These are phyloP conservation scores for Amyelois transitella DNA, from an alignment of 1,140 invertebrate genomes.

Conservation along the genomic window DNA sequence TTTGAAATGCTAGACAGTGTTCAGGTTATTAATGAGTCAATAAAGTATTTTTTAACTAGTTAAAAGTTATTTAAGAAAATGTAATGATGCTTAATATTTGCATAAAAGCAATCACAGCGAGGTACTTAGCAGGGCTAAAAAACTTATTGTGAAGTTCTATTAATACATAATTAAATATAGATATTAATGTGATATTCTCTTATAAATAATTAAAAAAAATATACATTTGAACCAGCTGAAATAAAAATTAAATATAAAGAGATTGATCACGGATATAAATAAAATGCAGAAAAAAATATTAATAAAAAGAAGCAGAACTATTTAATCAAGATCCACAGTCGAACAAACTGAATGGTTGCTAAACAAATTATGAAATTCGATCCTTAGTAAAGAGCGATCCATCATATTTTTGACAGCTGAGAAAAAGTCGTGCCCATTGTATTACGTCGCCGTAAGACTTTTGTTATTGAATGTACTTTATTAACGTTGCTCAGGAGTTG, in stretches of 20 bases:
- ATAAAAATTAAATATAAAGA: too few species aligned
- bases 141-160: too few species aligned
- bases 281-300: constrained; percentile 12
- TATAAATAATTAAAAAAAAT: background rate
- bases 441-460: constrained; percentile 7
- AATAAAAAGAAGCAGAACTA: constrained; percentile 35
- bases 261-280: background rate
- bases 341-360: constrained; percentile 35
- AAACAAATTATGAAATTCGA: constrained; percentile 62
- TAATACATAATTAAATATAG: too few species aligned
- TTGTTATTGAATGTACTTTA: background rate
- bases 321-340: constrained; percentile 55
- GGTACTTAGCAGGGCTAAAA: too few species aligned
- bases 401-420: constrained; percentile 57
- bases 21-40: background rate
- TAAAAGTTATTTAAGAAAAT: background rate
- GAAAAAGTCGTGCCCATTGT: constrained; percentile 32
- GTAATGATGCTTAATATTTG: too few species aligned
- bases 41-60: constrained; percentile 1
- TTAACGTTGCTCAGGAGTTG: background rate
- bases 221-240: background rate
- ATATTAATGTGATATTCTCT: too few species aligned
- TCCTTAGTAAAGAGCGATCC: constrained; percentile 42
- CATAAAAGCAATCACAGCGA: too few species aligned
- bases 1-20: background rate